Evolutionary conservation across 2,888 invertebrate genomes (phyloP).

Genomic region (Drosophila formosana): DNA sequence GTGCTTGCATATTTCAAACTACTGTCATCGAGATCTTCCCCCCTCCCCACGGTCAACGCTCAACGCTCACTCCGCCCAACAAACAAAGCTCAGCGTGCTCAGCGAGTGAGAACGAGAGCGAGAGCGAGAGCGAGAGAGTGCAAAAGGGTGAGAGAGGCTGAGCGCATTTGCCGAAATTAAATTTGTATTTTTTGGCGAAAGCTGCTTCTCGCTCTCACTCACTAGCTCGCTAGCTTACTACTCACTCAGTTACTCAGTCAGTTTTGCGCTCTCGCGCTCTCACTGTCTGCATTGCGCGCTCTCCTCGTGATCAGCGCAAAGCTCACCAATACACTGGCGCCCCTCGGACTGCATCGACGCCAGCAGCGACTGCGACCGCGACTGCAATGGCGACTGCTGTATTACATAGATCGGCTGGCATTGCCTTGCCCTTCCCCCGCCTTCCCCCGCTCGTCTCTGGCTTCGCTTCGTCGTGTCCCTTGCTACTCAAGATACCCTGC

Average conservation of each 20-base stretch:
- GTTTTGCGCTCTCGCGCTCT: conserved; percentile 4
- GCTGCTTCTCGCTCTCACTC: conserved; percentile 1
- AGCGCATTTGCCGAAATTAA: conserved; percentile 57
- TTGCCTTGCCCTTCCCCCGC: conserved; percentile 21
- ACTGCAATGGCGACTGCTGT: conserved; percentile 17
- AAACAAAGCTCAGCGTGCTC: conserved; percentile 14
- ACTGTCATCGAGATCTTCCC: conserved; percentile 25
- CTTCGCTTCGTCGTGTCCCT: neutral
- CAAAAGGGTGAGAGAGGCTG: conserved; percentile 8
- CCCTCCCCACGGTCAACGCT: conserved; percentile 1
- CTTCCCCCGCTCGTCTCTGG: neutral
- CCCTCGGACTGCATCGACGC: conserved; percentile 38
- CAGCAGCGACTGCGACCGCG: conserved; percentile 21
- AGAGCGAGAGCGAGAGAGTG: conserved; percentile 5
- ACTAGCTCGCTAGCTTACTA: neutral
- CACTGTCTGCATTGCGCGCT: conserved; percentile 17
- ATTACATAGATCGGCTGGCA: conserved; percentile 54
- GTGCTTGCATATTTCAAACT: conserved; percentile 55
- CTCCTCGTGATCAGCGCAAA: conserved; percentile 13
- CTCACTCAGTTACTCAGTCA: neutral
- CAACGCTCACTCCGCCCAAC: neutral
- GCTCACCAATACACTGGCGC: conserved; percentile 44
- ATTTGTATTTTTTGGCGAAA: conserved; percentile 34
- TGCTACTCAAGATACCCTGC: conserved; percentile 7
- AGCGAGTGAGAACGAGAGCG: neutral